phyloP scores from a whole-genome alignment of 2,797 vertebrate genomes.

The Pantherophis alleghaniensis region DNA sequence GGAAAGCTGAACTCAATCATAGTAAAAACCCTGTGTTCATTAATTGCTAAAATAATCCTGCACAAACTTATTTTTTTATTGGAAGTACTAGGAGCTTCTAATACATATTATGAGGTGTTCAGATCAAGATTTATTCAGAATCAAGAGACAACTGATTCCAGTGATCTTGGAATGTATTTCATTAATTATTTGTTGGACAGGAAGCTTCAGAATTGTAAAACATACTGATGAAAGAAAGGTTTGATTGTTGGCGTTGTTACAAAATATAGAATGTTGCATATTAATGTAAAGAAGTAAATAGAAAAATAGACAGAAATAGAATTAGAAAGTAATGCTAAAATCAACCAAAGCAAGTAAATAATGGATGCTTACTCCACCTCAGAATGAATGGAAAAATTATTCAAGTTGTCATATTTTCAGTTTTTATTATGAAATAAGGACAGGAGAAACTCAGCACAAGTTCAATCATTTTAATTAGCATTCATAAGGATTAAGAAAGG shows the following conservation, averaged over 20 bases:
- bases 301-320: not conserved
- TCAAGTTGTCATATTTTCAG: not conserved
- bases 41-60: not conserved
- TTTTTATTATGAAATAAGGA: not conserved
- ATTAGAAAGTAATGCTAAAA: not conserved
- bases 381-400: not conserved
- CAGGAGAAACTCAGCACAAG: not conserved
- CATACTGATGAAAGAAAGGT: not conserved
- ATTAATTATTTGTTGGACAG: not conserved
- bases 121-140: not conserved
- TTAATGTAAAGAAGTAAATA: not conserved
- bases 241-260: not conserved
- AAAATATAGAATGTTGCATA: not conserved
- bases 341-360: not conserved
- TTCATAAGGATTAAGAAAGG: not conserved
- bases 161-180: not conserved
- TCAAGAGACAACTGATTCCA: not conserved
- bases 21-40: not conserved
- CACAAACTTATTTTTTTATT: not conserved
- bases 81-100: not conserved
- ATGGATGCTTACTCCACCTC: not conserved
- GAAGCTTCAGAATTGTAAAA: not conserved
- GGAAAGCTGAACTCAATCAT: not conserved
- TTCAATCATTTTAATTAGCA: not conserved
- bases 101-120: not conserved